Evolutionary conservation across 2,888 invertebrate species (phyloP).

Genomic region (Hirtodrosophila cameraria): DNA sequence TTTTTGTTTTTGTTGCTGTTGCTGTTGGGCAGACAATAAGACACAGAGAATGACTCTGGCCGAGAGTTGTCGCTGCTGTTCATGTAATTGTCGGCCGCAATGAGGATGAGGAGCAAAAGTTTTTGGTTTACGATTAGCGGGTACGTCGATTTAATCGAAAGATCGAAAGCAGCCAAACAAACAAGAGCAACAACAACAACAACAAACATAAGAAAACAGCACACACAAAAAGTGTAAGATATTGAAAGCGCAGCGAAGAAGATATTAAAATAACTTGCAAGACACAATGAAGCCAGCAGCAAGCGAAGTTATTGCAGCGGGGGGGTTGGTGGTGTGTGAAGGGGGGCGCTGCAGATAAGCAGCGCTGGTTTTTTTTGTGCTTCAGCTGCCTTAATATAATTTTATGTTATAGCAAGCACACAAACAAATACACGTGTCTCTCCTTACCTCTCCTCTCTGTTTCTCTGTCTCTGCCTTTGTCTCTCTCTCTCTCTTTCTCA

Average conservation of each 20-base stretch:
- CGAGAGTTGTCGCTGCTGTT: slow-evolving; percentile 27
- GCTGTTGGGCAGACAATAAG: slow-evolving; percentile 41
- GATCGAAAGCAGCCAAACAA: slow-evolving; percentile 11
- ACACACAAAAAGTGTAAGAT: slow-evolving; percentile 34
- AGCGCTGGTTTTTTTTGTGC: slow-evolving; percentile 27
- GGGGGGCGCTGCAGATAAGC: slow-evolving; percentile 49
- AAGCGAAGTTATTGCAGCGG: slow-evolving; percentile 14
- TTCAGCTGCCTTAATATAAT: slow-evolving; percentile 67
- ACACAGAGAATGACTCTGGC: slow-evolving; percentile 27
- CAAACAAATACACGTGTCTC: slow-evolving; percentile 48
- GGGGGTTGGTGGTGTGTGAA: slow-evolving; percentile 1
- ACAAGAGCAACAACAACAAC: slow-evolving; percentile 18
- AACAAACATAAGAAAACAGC: slow-evolving; percentile 18
- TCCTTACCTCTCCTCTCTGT: too few relatives aligned
- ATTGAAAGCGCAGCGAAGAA: slow-evolving; percentile 48
- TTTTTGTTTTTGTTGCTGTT: slow-evolving; percentile 16
- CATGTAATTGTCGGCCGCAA: slow-evolving; percentile 48
- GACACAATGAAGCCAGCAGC: slow-evolving; percentile 46
- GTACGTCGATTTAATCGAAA: slow-evolving; percentile 24
- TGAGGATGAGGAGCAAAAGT: slow-evolving; percentile 20
- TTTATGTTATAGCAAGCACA: slow-evolving; percentile 68
- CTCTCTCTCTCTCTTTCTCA: not conserved
- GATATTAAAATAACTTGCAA: slow-evolving; percentile 74
- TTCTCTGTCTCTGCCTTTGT: too few relatives aligned
- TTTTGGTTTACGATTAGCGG: slow-evolving; percentile 52